A percentile compares a stretch with the other conserved stretches of the same genome.
phyloP scores from a whole-genome alignment of 1,140 invertebrate genomes.

The Spodoptera frugiperda region DNA sequence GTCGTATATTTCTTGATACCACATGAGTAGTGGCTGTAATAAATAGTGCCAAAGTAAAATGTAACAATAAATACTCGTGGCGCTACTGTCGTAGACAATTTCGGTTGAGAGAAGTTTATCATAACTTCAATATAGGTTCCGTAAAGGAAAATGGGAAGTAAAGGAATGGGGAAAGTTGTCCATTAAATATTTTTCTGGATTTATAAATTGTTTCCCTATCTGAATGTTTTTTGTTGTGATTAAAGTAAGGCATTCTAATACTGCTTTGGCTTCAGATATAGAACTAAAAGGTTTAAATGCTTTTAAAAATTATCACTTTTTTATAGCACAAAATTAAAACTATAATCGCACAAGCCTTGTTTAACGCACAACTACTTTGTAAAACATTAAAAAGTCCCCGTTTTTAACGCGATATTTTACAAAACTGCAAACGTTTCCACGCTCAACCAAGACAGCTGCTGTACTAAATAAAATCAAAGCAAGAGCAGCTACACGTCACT shows the following conservation, averaged over 20 bases:
- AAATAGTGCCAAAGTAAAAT: slow-evolving; percentile 5
- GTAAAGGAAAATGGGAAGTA: not conserved
- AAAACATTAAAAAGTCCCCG: too few relatives aligned
- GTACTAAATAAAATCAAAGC: slow-evolving; percentile 45
- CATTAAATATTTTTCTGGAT: not conserved
- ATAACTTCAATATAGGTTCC: not conserved
- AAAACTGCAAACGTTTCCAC: slow-evolving; percentile 4
- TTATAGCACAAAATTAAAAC: too few relatives aligned
- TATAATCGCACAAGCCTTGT: too few relatives aligned
- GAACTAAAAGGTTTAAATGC: not conserved
- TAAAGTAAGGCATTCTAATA: too few relatives aligned
- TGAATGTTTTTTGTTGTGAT: too few relatives aligned
- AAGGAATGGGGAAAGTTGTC: not conserved
- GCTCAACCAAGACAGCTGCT: slow-evolving; percentile 5
- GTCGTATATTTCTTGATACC: slow-evolving; percentile 6
- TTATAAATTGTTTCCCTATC: too few relatives aligned
- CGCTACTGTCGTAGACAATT: not conserved
- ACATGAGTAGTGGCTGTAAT: slow-evolving; percentile 4
- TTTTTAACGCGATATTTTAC: not conserved
- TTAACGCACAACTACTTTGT: too few relatives aligned
- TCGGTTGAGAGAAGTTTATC: not conserved
- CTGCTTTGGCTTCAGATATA: too few relatives aligned
- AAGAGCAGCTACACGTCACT: slow-evolving; percentile 30
- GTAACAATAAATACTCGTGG: not conserved
- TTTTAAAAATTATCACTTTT: not conserved